Percentiles rank a stretch among this genome's conserved stretches.
phyloP scores from a whole-genome alignment of 2,888 invertebrate species.

The Melanostoma scalare region DNA sequence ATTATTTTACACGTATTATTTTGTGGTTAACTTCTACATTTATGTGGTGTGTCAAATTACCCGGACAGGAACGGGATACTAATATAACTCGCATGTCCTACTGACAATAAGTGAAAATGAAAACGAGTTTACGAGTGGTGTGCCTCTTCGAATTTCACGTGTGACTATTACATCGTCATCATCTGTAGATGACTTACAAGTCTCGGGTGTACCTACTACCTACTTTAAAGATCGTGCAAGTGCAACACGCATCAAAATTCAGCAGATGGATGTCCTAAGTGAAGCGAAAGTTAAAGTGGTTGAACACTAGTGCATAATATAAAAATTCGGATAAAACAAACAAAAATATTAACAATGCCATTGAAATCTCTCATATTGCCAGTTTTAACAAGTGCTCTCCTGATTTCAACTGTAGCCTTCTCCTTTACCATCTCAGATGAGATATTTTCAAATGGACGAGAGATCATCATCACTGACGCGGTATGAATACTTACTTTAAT shows the following conservation, averaged over 20 bases:
- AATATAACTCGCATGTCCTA: conserved; percentile 56
- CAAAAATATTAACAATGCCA: conserved; percentile 57
- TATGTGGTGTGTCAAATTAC: conserved; percentile 14
- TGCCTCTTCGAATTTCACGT: conserved; percentile 48
- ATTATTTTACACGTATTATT: conserved; percentile 11
- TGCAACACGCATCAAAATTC: conserved; percentile 19
- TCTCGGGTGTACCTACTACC: conserved; percentile 14
- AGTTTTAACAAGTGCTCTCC: conserved; percentile 43
- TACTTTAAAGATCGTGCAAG: neutral
- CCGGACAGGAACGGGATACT: conserved; percentile 30
- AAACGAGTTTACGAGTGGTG: conserved; percentile 61
- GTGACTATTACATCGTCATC: conserved; percentile 49
- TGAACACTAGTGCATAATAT: conserved; percentile 24
- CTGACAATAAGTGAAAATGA: conserved; percentile 51
- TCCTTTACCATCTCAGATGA: conserved; percentile 40
- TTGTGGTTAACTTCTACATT: conserved; percentile 1
- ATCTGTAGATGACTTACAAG: conserved; percentile 41
- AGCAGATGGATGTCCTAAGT: conserved; percentile 41
- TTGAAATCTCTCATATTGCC: conserved; percentile 44
- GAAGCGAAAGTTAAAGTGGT: conserved; percentile 39
- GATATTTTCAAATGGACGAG: conserved; percentile 74
- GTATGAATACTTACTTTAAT: conserved; percentile 74
- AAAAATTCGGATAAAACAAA: conserved; percentile 47
- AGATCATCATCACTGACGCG: conserved; percentile 81
- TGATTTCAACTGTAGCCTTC: conserved; percentile 38